phyloP scores from a whole-genome alignment of 2,797 vertebrate genomes.

The Sebastes cheni region DNA sequence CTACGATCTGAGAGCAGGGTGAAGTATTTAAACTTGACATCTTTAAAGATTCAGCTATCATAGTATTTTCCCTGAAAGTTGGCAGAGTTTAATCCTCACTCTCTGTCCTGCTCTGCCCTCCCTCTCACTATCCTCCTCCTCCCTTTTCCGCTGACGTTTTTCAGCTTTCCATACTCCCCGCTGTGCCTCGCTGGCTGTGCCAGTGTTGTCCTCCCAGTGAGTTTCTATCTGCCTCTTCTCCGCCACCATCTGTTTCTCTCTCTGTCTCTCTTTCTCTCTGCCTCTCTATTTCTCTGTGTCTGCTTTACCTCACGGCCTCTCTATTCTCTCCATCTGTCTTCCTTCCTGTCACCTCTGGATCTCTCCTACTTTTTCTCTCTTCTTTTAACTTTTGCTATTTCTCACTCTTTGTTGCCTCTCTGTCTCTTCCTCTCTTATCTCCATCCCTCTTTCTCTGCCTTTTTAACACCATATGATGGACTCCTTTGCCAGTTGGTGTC shows the following conservation, averaged over 20 bases:
- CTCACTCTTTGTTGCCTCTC: not conserved
- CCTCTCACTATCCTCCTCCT: slow-evolving; percentile 36
- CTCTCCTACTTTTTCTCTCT: slow-evolving; percentile 14
- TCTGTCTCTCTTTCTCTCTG: slow-evolving; percentile 39
- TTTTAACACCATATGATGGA: slow-evolving; percentile 39
- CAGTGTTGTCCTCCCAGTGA: slow-evolving; percentile 65
- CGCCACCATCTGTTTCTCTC: slow-evolving; percentile 68
- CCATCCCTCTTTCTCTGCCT: slow-evolving; percentile 3
- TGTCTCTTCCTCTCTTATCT: not conserved
- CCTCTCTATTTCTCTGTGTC: slow-evolving; percentile 26
- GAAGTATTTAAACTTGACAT: not conserved
- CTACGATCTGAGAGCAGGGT: not conserved
- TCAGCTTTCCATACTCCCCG: slow-evolving; percentile 55
- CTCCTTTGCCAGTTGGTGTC: slow-evolving; percentile 43
- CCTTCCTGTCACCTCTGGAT: slow-evolving; percentile 46
- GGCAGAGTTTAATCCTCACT: slow-evolving; percentile 2
- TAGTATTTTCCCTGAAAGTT: slow-evolving; percentile 8
- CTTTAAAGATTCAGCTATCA: not conserved
- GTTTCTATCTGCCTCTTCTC: slow-evolving; percentile 72
- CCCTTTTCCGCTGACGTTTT: slow-evolving; percentile 62
- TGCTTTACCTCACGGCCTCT: slow-evolving; percentile 31
- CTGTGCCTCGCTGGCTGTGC: slow-evolving; percentile 59
- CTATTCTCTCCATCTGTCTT: slow-evolving; percentile 55
- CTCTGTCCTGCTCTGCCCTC: slow-evolving; percentile 30
- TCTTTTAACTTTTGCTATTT: not conserved